A percentile compares a stretch with the other conserved stretches of the same genome.
phyloP scores from a whole-genome alignment of 2,113 vertebrate species.

The Gila orcuttii region DNA sequence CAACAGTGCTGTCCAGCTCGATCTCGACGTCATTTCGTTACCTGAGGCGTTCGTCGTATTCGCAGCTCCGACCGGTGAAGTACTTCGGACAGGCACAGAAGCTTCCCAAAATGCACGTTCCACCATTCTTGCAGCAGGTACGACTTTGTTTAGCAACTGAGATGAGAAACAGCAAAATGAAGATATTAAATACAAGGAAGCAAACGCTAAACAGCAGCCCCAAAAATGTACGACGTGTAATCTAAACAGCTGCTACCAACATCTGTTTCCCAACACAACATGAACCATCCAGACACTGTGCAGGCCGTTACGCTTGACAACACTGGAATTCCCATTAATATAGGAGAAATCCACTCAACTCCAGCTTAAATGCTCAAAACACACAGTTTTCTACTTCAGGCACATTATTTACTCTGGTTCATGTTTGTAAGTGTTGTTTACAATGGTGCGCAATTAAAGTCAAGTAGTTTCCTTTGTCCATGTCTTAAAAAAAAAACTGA shows the following conservation, averaged over 20 bases:
- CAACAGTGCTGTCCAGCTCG: not conserved
- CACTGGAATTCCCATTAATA: not conserved
- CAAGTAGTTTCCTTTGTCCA: not conserved
- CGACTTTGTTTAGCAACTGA: slow-evolving; percentile 74
- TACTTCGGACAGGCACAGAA: slow-evolving; percentile 72
- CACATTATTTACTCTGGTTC: not conserved
- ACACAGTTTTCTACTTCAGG: not conserved
- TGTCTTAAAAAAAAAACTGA: too few species aligned
- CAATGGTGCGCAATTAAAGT: not conserved
- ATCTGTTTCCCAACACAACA: slow-evolving; percentile 35
- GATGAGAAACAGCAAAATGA: not conserved
- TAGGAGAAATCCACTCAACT: not conserved
- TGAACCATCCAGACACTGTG: not conserved
- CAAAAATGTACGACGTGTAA: not conserved
- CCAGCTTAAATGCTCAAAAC: not conserved
- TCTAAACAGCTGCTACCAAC: slow-evolving; percentile 6
- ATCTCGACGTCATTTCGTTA: not conserved
- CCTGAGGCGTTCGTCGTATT: slow-evolving; percentile 71
- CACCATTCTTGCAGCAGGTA: slow-evolving; percentile 77
- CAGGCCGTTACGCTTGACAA: not conserved
- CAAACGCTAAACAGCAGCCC: slow-evolving; percentile 12
- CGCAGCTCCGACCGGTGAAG: slow-evolving; percentile 73
- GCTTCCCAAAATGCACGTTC: slow-evolving; percentile 74
- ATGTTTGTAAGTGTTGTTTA: not conserved
- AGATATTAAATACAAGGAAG: not conserved